Conservation (phyloP, 1,140 invertebrate species). For the Drosophila tsacasi region DNA sequence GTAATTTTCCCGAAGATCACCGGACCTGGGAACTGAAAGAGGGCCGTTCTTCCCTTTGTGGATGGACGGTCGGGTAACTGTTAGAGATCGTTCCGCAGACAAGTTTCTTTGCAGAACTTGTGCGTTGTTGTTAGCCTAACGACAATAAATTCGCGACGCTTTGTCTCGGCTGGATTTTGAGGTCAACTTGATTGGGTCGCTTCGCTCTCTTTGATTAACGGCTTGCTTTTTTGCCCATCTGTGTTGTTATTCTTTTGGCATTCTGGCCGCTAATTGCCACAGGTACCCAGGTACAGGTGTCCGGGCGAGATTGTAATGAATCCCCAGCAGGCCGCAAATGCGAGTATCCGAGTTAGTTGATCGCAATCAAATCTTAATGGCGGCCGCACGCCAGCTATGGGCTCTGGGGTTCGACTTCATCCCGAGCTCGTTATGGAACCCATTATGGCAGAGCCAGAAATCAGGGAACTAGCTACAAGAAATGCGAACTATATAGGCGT, state of each 20-base stretch:
- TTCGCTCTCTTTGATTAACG: conserved; percentile 66
- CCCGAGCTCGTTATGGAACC: conserved; percentile 48
- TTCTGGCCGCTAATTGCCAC: conserved; percentile 58
- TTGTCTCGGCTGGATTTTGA: conserved; percentile 54
- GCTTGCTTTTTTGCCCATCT: conserved; percentile 28
- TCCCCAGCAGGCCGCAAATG: conserved; percentile 34
- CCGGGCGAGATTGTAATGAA: conserved; percentile 23
- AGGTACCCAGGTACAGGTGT: conserved; percentile 38
- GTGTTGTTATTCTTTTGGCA: conserved; percentile 33
- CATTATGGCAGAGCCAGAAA: conserved; percentile 37
- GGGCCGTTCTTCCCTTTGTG: conserved; percentile 33
- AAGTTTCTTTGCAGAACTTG: conserved; percentile 54
- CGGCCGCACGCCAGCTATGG: conserved; percentile 50
- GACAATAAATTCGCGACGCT: conserved; percentile 60
- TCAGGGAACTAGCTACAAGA: conserved; percentile 10
- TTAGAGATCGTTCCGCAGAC: conserved; percentile 34
- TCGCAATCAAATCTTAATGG: conserved; percentile 68
- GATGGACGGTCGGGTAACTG: conserved; percentile 30
- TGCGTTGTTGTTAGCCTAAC: conserved; percentile 26
- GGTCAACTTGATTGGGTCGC: conserved; percentile 64
- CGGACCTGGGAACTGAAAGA: conserved; percentile 16
- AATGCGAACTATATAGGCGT: not conserved
- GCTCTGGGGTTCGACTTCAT: conserved; percentile 12
- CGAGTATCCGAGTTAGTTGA: conserved; percentile 38
- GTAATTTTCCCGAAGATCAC: conserved; percentile 19